Percentiles rank a stretch among this genome's conserved stretches.
These are phyloP conservation scores for Eupithecia vulgata DNA, from an alignment of 2,888 invertebrate genomes.

Conservation along the genomic window DNA sequence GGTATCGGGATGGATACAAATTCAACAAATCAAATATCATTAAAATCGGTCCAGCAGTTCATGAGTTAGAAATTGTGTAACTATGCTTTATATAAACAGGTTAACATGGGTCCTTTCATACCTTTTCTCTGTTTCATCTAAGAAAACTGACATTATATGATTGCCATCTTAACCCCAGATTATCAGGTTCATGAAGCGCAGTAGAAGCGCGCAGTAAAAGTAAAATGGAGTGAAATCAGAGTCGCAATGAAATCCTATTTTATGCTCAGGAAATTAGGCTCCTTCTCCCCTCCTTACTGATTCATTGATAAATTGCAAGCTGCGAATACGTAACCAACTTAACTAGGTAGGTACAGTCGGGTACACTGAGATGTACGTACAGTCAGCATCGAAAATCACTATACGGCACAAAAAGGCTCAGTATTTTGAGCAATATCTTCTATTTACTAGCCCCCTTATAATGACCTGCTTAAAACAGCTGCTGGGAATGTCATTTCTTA, in stretches of 20 bases:
- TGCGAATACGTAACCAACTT: slow-evolving; percentile 18
- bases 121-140: background rate
- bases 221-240: slow-evolving; percentile 12
- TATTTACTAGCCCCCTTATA: no score
- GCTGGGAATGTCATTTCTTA: no score
- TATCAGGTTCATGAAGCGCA: slow-evolving; percentile 1
- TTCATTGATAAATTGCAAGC: slow-evolving; percentile 35
- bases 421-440: background rate
- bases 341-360: slow-evolving; percentile 10
- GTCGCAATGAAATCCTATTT: slow-evolving; percentile 4
- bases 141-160: background rate
- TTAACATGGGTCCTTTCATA: background rate
- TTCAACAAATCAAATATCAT: no score
- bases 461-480: no score
- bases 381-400: background rate
- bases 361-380: background rate
- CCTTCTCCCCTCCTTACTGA: slow-evolving; percentile 15
- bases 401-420: background rate
- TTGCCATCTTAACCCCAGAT: background rate
- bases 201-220: slow-evolving; percentile 1
- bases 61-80: no score
- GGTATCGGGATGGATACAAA: no score
- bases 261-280: slow-evolving; percentile 8
- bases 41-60: no score
- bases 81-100: no score